Conservation (phyloP, 2,113 vertebrate species). For the Labeo catla region DNA sequence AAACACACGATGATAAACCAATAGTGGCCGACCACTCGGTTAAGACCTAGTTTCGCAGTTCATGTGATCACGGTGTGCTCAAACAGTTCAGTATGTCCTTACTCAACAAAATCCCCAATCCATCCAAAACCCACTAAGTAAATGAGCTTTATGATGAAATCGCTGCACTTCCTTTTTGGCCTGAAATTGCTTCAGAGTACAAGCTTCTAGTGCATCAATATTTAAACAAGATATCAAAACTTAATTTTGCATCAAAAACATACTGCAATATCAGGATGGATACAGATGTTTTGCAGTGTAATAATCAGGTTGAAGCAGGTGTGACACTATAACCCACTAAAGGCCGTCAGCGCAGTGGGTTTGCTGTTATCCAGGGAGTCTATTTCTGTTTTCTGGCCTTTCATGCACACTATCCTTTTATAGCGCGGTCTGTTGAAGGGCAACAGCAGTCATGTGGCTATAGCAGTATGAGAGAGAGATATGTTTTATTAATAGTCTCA, state of each 20-base stretch:
- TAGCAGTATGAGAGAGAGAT: conserved; percentile 7
- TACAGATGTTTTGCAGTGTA: background rate
- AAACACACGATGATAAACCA: background rate
- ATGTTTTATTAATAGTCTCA: conserved; percentile 61
- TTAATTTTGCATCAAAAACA: background rate
- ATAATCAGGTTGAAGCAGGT: background rate
- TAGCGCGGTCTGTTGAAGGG: conserved; percentile 31
- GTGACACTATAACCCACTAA: background rate
- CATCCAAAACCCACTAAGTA: background rate
- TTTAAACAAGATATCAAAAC: background rate
- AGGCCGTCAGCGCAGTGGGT: background rate
- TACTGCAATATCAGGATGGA: background rate
- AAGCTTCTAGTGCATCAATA: background rate
- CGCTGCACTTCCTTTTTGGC: background rate
- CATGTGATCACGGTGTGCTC: background rate
- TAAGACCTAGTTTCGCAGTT: background rate
- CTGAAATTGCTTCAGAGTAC: background rate
- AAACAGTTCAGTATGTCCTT: background rate
- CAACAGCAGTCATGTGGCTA: conserved; percentile 41
- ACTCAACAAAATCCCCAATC: background rate
- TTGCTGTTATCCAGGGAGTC: conserved; percentile 25
- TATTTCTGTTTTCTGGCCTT: conserved; percentile 41
- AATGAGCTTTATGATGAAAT: background rate
- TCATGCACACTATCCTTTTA: conserved; percentile 45
- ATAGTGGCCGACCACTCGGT: background rate